Conservation (phyloP, 2,797 vertebrate genomes). For the Tenualosa ilisha region DNA sequence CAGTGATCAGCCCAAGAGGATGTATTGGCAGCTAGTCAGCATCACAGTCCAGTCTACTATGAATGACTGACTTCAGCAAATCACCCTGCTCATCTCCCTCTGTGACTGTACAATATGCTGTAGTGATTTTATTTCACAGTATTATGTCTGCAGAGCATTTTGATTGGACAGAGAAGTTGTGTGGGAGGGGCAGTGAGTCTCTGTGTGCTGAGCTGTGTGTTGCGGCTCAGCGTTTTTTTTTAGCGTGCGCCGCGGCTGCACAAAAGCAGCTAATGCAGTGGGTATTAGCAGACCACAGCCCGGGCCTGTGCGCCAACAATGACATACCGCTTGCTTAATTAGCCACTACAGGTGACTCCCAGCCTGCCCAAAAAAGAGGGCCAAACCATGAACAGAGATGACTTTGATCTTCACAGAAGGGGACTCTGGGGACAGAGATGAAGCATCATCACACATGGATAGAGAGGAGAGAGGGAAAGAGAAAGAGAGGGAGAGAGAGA, state of each 20-base stretch:
- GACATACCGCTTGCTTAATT: constrained; percentile 58
- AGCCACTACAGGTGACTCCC: constrained; percentile 42
- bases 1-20: background rate
- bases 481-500: background rate
- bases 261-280: background rate
- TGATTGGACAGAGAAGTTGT: background rate
- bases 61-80: background rate
- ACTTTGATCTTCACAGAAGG: background rate
- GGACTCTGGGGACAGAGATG: background rate
- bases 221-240: constrained; percentile 8
- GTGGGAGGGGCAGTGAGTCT: background rate
- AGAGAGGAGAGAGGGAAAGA: background rate
- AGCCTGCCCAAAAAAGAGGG: background rate
- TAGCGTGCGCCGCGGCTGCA: background rate
- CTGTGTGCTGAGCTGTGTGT: background rate
- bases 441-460: background rate
- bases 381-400: background rate
- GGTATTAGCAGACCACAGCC: background rate
- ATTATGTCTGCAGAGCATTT: background rate
- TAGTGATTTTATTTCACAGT: background rate
- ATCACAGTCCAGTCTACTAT: background rate
- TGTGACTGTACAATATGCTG: background rate
- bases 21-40: background rate
- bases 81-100: background rate
- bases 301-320: constrained; percentile 47